phyloP scores from a whole-genome alignment of 2,888 invertebrate species.

The Rotaria macrura region DNA sequence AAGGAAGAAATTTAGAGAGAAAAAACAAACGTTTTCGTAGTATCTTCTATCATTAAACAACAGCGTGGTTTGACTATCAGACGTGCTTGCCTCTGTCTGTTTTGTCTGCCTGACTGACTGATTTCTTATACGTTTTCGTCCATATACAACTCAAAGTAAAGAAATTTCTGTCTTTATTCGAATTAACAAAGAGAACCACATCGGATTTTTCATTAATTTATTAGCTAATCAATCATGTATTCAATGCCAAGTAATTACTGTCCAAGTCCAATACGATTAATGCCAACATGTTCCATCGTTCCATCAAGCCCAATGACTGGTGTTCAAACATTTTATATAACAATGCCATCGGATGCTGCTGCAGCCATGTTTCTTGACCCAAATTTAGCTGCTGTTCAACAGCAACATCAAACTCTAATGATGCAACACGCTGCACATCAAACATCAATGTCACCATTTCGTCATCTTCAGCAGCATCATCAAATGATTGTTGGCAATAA shows the following conservation, averaged over 20 bases:
- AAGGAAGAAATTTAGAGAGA: not conserved
- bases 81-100: not conserved
- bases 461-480: not conserved
- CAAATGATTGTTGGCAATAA: not conserved
- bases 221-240: not conserved
- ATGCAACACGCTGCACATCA: not conserved
- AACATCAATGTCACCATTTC: not conserved
- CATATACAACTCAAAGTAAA: not conserved
- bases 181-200: no score
- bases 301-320: slow-evolving; percentile 18
- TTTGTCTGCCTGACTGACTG: not conserved
- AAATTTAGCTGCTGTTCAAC: slow-evolving; percentile 3
- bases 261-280: slow-evolving; percentile 17
- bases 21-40: not conserved
- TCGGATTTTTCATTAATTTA: not conserved
- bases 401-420: not conserved
- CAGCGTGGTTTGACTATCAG: not conserved
- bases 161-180: no score
- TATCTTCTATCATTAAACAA: not conserved
- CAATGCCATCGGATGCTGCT: not conserved
- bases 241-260: not conserved
- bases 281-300: not conserved
- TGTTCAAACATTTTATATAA: slow-evolving; percentile 14
- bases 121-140: not conserved
- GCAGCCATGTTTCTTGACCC: slow-evolving; percentile 2